These are phyloP conservation scores for Epinephelus moara DNA, from an alignment of 2,113 vertebrate genomes.

Conservation along the genomic window DNA sequence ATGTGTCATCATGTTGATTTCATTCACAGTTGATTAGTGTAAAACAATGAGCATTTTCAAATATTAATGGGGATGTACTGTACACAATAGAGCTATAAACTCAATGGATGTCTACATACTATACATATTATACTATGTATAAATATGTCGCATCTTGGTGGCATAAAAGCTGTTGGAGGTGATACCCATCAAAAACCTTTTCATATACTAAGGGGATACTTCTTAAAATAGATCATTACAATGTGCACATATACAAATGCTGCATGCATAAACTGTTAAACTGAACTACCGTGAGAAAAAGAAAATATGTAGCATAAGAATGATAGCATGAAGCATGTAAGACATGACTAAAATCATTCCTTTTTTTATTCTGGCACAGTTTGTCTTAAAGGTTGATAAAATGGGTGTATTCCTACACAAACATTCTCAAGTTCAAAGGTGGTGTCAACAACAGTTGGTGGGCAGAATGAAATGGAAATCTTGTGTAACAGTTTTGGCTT, in stretches of 20 bases:
- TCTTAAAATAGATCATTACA: not conserved
- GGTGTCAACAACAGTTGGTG: slow-evolving; percentile 8
- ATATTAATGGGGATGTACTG: not conserved
- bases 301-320: not conserved
- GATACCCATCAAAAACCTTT: not conserved
- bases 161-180: not conserved
- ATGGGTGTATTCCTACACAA: not conserved
- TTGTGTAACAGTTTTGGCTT: slow-evolving; percentile 18
- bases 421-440: not conserved
- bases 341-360: not conserved
- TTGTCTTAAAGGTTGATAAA: slow-evolving; percentile 31
- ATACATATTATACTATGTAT: too few relatives aligned
- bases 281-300: not conserved
- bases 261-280: too few relatives aligned
- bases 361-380: not conserved
- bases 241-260: too few relatives aligned
- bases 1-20: not conserved
- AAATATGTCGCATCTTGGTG: not conserved
- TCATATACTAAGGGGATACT: not conserved
- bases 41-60: not conserved
- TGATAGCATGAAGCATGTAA: not conserved
- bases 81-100: not conserved
- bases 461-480: slow-evolving; percentile 27
- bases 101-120: not conserved
- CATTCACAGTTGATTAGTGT: not conserved